Percentiles rank a stretch among this genome's conserved stretches.
Evolutionary conservation across 1,140 invertebrate species (phyloP).

Genomic region (Pentalonia nigronervosa): DNA sequence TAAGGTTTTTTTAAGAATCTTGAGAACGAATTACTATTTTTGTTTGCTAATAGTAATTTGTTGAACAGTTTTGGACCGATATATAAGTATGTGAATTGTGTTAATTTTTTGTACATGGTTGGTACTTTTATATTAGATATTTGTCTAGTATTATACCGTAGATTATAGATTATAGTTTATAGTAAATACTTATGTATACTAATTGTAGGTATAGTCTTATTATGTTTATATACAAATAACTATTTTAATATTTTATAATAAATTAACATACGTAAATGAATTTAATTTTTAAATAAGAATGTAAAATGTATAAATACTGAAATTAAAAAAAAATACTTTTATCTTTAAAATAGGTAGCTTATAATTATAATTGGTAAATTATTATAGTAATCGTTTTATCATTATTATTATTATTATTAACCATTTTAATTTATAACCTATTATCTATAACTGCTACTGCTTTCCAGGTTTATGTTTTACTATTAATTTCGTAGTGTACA

Average conservation of each 20-base stretch:
- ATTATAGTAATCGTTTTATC: neutral
- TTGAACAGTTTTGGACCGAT: no score
- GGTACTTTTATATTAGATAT: no score
- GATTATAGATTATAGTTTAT: no score
- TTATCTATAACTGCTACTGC: no score
- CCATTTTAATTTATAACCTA: neutral
- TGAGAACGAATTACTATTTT: no score
- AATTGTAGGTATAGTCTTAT: neutral
- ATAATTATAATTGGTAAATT: neutral
- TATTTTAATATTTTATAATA: no score
- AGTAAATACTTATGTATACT: no score
- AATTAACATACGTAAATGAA: neutral
- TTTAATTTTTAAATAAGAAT: neutral
- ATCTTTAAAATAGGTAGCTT: neutral
- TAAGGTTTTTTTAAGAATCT: no score
- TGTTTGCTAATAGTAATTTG: no score
- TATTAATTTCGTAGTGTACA: neutral
- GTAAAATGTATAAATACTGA: neutral
- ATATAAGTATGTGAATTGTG: no score
- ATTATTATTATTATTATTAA: neutral
- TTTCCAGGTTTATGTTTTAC: constrained; percentile 1
- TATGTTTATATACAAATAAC: neutral
- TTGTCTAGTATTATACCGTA: no score
- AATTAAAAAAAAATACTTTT: neutral
- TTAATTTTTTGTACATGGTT: no score